Conservation (phyloP, 2,888 invertebrate species). For the Dyspetes luteomarginatus region DNA sequence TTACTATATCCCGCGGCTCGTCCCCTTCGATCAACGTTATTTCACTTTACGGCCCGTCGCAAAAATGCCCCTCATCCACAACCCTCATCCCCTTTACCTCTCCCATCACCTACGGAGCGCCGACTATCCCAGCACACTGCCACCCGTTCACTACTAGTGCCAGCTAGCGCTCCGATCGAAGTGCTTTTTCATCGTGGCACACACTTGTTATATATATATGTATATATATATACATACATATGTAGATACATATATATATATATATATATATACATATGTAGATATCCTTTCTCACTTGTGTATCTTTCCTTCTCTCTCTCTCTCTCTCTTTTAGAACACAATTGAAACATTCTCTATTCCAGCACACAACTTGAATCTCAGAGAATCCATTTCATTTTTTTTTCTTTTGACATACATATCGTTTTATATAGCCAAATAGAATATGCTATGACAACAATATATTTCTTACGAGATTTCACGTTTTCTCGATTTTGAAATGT, state of each 20-base stretch:
- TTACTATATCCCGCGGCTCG: conserved; percentile 39
- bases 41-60: conserved; percentile 45
- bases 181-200: conserved; percentile 30
- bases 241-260: no score
- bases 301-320: no score
- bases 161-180: conserved; percentile 19
- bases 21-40: conserved; percentile 47
- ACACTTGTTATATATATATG: not conserved
- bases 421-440: no score
- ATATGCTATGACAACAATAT: no score
- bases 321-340: not conserved
- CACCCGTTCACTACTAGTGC: conserved; percentile 1
- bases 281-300: no score
- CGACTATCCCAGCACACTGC: no score
- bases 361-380: not conserved
- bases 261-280: no score
- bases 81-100: not conserved
- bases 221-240: not conserved
- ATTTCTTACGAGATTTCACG: no score
- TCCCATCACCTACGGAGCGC: not conserved
- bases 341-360: conserved; percentile 23
- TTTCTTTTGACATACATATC: no score
- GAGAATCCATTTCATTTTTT: conserved; percentile 11
- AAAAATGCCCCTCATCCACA: conserved; percentile 39
- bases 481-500: no score